These are phyloP conservation scores for Oreohelix idahoensis DNA, from an alignment of 1,140 invertebrate species.

Conservation along the genomic window DNA sequence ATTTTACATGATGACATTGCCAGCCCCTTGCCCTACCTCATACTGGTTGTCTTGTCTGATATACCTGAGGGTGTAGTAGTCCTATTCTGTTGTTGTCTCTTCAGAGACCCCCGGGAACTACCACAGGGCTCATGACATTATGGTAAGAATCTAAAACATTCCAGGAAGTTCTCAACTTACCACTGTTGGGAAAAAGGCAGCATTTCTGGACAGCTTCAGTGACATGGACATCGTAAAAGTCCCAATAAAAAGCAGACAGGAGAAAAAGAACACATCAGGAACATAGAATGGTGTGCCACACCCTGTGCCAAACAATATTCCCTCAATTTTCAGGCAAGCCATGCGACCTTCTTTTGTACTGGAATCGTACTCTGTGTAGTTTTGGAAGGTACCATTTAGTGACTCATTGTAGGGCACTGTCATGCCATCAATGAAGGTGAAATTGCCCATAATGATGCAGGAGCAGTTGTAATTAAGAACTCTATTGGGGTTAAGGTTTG, in stretches of 20 bases:
- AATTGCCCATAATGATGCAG: constrained; percentile 48
- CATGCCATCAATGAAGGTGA: neutral
- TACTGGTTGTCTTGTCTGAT: no score
- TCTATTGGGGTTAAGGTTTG: constrained; percentile 43
- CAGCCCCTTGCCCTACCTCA: no score
- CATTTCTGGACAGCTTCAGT: constrained; percentile 94
- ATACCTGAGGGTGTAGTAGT: no score
- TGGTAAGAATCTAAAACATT: no score
- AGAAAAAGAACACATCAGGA: constrained; percentile 97
- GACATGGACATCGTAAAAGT: constrained; percentile 92
- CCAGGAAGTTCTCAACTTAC: constrained; percentile 48
- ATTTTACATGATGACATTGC: no score
- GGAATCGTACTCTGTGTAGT: constrained; percentile 77
- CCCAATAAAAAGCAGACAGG: constrained; percentile 91
- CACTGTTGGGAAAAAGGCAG: constrained; percentile 91
- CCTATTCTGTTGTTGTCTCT: no score
- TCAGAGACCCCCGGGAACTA: no score
- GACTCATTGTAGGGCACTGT: constrained; percentile 1
- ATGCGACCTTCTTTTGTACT: constrained; percentile 40
- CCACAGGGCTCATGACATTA: no score
- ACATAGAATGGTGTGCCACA: constrained; percentile 76
- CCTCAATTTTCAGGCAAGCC: constrained; percentile 77
- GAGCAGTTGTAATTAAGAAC: constrained; percentile 55
- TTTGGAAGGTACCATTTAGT: constrained; percentile 72
- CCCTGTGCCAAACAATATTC: constrained; percentile 80